Conservation (phyloP, 1,140 invertebrate species). For the Maniola jurtina region DNA sequence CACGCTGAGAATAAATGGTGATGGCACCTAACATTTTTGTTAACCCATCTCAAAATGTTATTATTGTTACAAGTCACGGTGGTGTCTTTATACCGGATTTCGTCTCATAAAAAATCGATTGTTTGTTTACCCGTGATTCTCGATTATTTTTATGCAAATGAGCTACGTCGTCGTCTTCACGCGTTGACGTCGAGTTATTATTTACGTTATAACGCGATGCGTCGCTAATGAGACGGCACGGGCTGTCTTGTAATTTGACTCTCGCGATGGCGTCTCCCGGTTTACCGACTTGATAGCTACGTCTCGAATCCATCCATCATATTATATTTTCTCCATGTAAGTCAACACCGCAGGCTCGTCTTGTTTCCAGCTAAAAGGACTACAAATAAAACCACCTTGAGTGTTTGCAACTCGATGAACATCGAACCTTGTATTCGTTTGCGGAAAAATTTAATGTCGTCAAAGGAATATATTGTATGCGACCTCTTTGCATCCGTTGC, state of each 20-base stretch:
- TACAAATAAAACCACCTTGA: slow-evolving; percentile 5
- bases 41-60: slow-evolving; percentile 17
- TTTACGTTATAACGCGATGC: slow-evolving; percentile 29
- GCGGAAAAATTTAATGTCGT: slow-evolving; percentile 18
- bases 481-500: slow-evolving; percentile 42
- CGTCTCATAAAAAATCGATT: slow-evolving; percentile 13
- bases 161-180: slow-evolving; percentile 34
- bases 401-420: slow-evolving; percentile 1
- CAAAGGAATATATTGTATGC: slow-evolving; percentile 12
- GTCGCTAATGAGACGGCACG: slow-evolving; percentile 59
- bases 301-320: slow-evolving; percentile 43
- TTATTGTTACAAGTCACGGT: slow-evolving; percentile 23
- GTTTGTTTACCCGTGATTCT: slow-evolving; percentile 13
- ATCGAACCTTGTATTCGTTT: not conserved
- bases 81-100: slow-evolving; percentile 12
- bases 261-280: slow-evolving; percentile 33
- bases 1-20: slow-evolving; percentile 41
- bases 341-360: slow-evolving; percentile 36
- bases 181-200: slow-evolving; percentile 18
- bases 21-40: slow-evolving; percentile 32
- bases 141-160: slow-evolving; percentile 29
- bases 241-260: slow-evolving; percentile 56
- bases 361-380: slow-evolving; percentile 3
- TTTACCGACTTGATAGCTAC: slow-evolving; percentile 33
- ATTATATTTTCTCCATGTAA: slow-evolving; percentile 35